Conservation (phyloP, 1,140 invertebrate genomes). For the Heterodera carotae region DNA sequence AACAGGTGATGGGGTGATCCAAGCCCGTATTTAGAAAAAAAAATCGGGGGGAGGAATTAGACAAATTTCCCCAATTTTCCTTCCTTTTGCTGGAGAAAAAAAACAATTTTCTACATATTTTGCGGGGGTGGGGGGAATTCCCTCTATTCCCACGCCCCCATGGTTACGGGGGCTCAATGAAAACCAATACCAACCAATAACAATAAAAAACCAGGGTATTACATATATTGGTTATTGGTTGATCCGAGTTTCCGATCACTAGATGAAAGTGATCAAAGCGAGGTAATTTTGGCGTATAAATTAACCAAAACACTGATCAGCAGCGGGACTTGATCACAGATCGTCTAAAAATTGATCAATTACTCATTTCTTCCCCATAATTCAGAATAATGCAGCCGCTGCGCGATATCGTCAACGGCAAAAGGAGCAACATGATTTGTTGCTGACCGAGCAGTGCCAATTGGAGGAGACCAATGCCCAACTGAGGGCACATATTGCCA, state of each 20-base stretch:
- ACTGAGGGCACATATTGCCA: slow-evolving; percentile 30
- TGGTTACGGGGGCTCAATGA: too few relatives aligned
- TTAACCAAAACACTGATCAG: too few relatives aligned
- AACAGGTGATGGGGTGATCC: slow-evolving; percentile 38
- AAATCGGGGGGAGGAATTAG: neutral
- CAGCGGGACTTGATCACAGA: neutral
- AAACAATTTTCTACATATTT: too few relatives aligned
- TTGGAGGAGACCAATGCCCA: slow-evolving; percentile 27
- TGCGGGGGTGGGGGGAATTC: too few relatives aligned
- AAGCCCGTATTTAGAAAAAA: too few relatives aligned
- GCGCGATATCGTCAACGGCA: slow-evolving; percentile 48
- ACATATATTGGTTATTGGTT: slow-evolving; percentile 9
- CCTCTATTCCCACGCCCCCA: too few relatives aligned
- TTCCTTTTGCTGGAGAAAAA: too few relatives aligned
- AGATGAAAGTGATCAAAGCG: neutral
- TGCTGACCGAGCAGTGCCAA: slow-evolving; percentile 14
- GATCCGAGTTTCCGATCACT: neutral
- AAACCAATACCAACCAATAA: too few relatives aligned
- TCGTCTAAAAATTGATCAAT: neutral
- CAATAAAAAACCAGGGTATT: neutral
- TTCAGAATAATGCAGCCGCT: slow-evolving; percentile 53
- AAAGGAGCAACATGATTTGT: slow-evolving; percentile 37
- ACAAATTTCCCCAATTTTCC: too few relatives aligned
- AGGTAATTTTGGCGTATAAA: neutral
- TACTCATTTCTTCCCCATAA: too few relatives aligned